A percentile compares a stretch with the other conserved stretches of the same genome.
phyloP scores from a whole-genome alignment of 2,797 vertebrate species.

The Anguilla pacifica region DNA sequence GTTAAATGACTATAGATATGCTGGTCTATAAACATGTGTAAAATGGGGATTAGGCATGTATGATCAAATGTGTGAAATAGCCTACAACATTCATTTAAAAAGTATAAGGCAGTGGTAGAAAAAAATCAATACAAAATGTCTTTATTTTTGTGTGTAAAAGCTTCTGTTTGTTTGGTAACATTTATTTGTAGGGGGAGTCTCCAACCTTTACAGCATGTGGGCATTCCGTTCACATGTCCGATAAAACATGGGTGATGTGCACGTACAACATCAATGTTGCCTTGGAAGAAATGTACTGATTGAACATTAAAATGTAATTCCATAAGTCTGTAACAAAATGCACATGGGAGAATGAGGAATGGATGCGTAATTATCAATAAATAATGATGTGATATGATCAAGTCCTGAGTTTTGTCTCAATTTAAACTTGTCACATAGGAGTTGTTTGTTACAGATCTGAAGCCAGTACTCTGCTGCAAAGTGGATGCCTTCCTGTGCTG shows the following conservation, averaged over 20 bases:
- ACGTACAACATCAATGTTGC: not conserved
- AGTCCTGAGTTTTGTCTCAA: no score
- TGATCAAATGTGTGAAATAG: not conserved
- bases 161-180: not conserved
- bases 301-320: not conserved
- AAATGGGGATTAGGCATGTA: not conserved
- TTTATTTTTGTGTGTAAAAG: not conserved
- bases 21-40: no score
- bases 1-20: not conserved
- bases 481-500: conserved; percentile 6
- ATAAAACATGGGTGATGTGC: not conserved
- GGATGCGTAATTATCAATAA: not conserved
- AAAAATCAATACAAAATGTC: not conserved
- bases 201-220: not conserved
- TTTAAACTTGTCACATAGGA: not conserved
- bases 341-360: no score
- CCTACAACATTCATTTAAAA: not conserved
- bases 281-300: not conserved
- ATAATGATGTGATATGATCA: not conserved
- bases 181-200: not conserved
- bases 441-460: not conserved
- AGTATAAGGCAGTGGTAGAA: not conserved
- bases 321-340: not conserved
- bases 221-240: not conserved
- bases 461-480: not conserved